Evolutionary conservation across 1,140 invertebrate species (phyloP).

Genomic region (Drosophila sucinea): DNA sequence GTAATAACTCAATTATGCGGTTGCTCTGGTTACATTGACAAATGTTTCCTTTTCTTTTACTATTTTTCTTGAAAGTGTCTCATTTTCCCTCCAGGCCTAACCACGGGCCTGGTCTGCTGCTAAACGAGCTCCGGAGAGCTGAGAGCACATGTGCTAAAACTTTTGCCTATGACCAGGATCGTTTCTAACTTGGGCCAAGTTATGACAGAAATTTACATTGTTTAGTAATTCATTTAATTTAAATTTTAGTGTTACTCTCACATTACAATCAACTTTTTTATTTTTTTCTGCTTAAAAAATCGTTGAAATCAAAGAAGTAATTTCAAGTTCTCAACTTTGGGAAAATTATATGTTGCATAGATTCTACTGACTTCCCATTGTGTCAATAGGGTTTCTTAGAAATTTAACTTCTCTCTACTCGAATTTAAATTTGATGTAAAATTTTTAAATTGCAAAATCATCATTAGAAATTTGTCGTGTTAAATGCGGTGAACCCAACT

Average conservation of each 20-base stretch:
- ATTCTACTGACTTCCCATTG: background rate
- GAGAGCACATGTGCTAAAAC: background rate
- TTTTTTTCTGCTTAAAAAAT: no score
- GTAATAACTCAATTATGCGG: constrained; percentile 75
- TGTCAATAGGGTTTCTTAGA: constrained; percentile 7
- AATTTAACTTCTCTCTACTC: constrained; percentile 31
- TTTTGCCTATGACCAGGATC: background rate
- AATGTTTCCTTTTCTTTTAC: constrained; percentile 29
- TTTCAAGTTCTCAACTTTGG: no score
- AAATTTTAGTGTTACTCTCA: background rate
- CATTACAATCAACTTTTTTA: no score
- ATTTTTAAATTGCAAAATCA: constrained; percentile 50
- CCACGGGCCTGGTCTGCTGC: background rate
- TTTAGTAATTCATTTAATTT: background rate
- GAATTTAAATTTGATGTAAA: constrained; percentile 40
- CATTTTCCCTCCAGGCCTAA: background rate
- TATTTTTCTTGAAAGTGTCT: constrained; percentile 20
- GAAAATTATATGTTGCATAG: no score
- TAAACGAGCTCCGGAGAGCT: background rate
- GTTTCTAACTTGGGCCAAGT: background rate
- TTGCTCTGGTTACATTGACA: constrained; percentile 63
- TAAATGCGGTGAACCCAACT: constrained; percentile 51
- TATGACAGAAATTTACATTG: background rate
- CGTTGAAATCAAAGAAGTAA: no score
- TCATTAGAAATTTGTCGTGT: constrained; percentile 26